These are phyloP conservation scores for Heliconius ismenius DNA, from an alignment of 2,888 invertebrate species.

Conservation along the genomic window DNA sequence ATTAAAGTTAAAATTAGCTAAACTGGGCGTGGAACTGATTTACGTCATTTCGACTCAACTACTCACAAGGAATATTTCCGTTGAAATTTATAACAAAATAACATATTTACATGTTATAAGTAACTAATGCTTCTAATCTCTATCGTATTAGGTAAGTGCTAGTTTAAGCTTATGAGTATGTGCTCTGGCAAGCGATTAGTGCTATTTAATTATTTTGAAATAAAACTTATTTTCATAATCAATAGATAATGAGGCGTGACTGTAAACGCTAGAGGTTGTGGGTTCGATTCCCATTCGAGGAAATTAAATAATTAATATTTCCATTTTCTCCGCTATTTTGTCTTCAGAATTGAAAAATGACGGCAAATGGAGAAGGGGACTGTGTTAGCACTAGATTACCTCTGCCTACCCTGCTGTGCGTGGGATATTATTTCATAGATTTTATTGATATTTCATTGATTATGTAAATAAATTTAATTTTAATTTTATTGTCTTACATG, in stretches of 20 bases:
- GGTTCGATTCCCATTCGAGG: too few species aligned
- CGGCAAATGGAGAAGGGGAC: too few species aligned
- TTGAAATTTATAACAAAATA: constrained; percentile 27
- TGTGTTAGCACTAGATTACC: too few species aligned
- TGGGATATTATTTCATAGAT: neutral
- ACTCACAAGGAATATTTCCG: constrained; percentile 44
- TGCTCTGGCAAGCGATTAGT: constrained; percentile 78
- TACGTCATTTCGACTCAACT: constrained; percentile 33
- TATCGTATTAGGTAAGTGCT: constrained; percentile 53
- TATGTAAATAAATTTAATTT: constrained; percentile 55
- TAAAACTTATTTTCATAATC: constrained; percentile 59
- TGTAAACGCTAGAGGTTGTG: too few species aligned
- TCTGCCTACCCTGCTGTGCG: too few species aligned
- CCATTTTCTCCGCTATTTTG: too few species aligned
- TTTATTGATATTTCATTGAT: neutral
- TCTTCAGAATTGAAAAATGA: too few species aligned
- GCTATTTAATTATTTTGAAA: constrained; percentile 55
- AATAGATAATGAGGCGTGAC: neutral
- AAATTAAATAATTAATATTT: too few species aligned
- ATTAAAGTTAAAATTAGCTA: constrained; percentile 17
- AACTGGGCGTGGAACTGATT: constrained; percentile 34
- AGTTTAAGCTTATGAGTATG: constrained; percentile 66
- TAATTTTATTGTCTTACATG: constrained; percentile 37
- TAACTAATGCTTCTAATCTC: constrained; percentile 47
- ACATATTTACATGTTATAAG: constrained; percentile 41